These are phyloP conservation scores for Himantopus leucocephalus DNA, from an alignment of 2,113 vertebrate genomes.

Conservation along the genomic window DNA sequence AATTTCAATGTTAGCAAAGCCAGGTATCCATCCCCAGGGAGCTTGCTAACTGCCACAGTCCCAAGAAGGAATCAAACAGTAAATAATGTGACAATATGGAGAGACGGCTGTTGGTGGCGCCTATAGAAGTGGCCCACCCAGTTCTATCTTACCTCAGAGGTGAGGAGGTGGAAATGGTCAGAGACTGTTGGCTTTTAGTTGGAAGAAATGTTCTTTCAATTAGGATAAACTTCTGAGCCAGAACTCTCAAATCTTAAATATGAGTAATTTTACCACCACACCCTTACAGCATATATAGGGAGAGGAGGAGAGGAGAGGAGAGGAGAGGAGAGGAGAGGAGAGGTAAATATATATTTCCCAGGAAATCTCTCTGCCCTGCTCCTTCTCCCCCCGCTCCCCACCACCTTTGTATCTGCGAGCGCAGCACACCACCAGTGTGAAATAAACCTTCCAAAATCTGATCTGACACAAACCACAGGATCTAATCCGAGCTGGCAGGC, in stretches of 20 bases:
- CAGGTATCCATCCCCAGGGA: not conserved
- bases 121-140: not conserved
- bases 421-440: not conserved
- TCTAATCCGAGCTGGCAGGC: constrained; percentile 35
- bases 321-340: no score
- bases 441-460: constrained; percentile 26
- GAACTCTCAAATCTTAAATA: not conserved
- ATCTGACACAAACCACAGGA: constrained; percentile 3
- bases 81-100: not conserved
- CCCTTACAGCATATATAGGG: not conserved
- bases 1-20: not conserved
- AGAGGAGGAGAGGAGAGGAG: no score
- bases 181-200: not conserved
- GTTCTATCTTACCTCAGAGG: not conserved
- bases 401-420: not conserved
- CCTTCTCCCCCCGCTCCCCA: not conserved
- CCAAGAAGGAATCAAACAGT: not conserved
- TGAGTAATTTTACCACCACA: not conserved
- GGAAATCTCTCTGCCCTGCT: not conserved
- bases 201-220: not conserved
- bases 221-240: not conserved
- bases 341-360: not conserved
- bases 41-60: not conserved
- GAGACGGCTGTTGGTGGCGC: not conserved
- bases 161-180: not conserved